Percentiles rank a stretch among this genome's conserved stretches.
Evolutionary conservation across 2,888 invertebrate species (phyloP).

Genomic region (Clitarchus hookeri): DNA sequence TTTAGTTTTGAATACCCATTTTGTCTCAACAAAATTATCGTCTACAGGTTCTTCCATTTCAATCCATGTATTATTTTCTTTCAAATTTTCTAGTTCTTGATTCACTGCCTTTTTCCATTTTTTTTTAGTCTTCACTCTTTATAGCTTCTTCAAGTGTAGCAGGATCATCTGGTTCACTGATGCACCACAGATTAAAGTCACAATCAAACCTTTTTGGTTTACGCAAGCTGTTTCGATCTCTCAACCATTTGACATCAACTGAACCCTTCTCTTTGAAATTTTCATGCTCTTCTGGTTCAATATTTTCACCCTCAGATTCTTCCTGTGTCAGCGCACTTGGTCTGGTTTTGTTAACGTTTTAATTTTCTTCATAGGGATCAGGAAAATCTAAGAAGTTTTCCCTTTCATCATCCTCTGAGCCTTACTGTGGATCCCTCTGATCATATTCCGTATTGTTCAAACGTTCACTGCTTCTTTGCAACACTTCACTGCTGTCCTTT

Average conservation of each 20-base stretch:
- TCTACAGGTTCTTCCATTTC: background rate
- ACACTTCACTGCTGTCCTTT: background rate
- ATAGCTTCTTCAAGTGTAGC: background rate
- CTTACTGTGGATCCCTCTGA: background rate
- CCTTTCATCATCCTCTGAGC: background rate
- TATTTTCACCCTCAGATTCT: background rate
- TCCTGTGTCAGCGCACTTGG: background rate
- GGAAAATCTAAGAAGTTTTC: background rate
- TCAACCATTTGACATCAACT: background rate
- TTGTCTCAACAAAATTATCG: background rate
- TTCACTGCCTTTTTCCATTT: background rate
- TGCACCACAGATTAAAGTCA: background rate
- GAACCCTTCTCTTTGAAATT: background rate
- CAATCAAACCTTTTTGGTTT: background rate
- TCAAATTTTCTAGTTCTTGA: background rate
- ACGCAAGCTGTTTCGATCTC: background rate
- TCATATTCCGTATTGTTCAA: background rate
- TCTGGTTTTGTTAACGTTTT: background rate
- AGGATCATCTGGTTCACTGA: background rate
- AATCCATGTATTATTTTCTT: background rate
- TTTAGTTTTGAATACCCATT: too few species aligned
- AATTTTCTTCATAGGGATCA: background rate
- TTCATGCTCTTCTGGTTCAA: background rate
- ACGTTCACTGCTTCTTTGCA: background rate
- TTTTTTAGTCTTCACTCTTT: background rate